These are phyloP conservation scores for Pogonus chalceus DNA, from an alignment of 1,140 invertebrate genomes.

Conservation along the genomic window DNA sequence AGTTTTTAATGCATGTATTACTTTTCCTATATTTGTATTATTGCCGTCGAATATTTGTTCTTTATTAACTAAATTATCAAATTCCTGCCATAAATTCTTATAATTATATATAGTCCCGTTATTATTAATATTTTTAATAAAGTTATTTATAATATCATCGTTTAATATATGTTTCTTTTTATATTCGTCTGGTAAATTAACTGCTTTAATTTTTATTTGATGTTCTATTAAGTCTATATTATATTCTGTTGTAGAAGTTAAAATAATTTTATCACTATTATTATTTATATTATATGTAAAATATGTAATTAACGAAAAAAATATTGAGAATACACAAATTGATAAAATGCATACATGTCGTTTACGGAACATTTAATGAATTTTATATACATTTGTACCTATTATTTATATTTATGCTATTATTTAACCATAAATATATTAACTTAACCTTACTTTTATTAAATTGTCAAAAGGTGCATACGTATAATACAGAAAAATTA, in stretches of 20 bases:
- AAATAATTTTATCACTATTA: slow-evolving; percentile 9
- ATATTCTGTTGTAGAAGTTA: slow-evolving; percentile 9
- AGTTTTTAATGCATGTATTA: slow-evolving; percentile 57
- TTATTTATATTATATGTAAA: slow-evolving; percentile 11
- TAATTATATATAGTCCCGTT: slow-evolving; percentile 2
- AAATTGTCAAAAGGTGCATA: not conserved
- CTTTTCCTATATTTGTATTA: slow-evolving; percentile 44
- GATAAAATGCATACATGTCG: slow-evolving; percentile 13
- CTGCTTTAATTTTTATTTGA: not conserved
- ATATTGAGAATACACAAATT: slow-evolving; percentile 11
- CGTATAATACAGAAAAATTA: too few species aligned
- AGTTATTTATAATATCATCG: slow-evolving; percentile 14
- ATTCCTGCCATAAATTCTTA: slow-evolving; percentile 22
- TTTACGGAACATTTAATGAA: slow-evolving; percentile 20
- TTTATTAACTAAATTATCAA: slow-evolving; percentile 22
- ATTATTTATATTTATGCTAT: slow-evolving; percentile 12
- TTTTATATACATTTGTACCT: slow-evolving; percentile 10
- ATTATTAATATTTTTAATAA: slow-evolving; percentile 18
- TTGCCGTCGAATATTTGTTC: slow-evolving; percentile 21
- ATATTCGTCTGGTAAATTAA: not conserved
- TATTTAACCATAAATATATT: too few species aligned
- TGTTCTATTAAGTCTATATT: slow-evolving; percentile 10
- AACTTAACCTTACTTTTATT: not conserved
- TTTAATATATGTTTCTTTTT: not conserved
- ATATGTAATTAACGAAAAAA: slow-evolving; percentile 15